Base-by-base conservation (phyloP, 2,797 vertebrate species). In the Cheirogaleus major region DNA sequence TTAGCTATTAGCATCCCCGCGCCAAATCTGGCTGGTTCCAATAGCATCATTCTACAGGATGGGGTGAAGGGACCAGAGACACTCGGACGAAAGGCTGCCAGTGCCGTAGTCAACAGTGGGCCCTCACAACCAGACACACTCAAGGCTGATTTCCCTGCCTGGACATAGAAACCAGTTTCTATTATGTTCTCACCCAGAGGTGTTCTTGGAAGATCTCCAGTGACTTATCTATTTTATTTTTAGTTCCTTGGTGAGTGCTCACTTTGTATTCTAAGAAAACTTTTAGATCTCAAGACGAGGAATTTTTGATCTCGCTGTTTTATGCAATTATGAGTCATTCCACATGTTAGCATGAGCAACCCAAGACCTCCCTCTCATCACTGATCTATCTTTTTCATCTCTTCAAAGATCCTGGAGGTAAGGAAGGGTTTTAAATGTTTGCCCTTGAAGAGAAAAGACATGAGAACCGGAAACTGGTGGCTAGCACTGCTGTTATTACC, bases 311-410 rank as follows among this genome's bases (percentile, higher is more conserved):
- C 70, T 93, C 48, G 13, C 12, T 67, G 95, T 95, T 59, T 52
- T 69, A 92, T 72, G 30, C 41, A 89, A 76, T 91, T 79, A 86
- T 93, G 89, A 97, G 83, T 95, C 91, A 97, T 90, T 89, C 61
- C 32, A 69, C 69, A 92, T 0, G 17, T 85, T 70, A 82, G 78
- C 76, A 55, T 87, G 72, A 81, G 43, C 70, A 96, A 69, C 25
- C 48, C 32, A 93, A 69, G 84, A n/a, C 55, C 35, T 48, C 25
- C 8, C 50, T 57, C n/a, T 88, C 52, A 35, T 50, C 45, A 61
- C 38, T 65, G 69, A 94, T 82, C 18, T 89, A 35, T 57, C 17
- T 82, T 90, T 89, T 87, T 92, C 73, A 91, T 96, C 52, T 95
- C 41, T 75, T 96, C 89, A 93, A 97, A 96, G 89, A 84, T 84